A percentile compares a stretch with the other conserved stretches of the same genome.
Conservation (phyloP, 2,888 invertebrate genomes). For the Catocala nupta region DNA sequence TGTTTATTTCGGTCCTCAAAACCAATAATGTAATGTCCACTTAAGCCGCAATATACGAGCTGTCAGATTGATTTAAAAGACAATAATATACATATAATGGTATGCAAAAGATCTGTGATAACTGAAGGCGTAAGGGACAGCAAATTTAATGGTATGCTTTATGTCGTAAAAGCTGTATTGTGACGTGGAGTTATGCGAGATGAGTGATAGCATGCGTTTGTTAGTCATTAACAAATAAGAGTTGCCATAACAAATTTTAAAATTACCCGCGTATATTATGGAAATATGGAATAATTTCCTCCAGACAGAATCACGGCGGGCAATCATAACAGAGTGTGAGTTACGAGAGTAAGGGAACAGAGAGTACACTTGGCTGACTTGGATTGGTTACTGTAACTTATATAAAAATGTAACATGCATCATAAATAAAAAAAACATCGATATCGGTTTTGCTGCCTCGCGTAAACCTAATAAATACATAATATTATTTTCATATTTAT, state of each 20-base stretch:
- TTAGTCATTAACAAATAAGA: constrained; percentile 15
- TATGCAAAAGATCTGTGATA: constrained; percentile 44
- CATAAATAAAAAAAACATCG: no score
- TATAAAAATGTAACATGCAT: background rate
- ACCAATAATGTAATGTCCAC: no score
- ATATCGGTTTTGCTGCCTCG: no score
- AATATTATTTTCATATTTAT: no score
- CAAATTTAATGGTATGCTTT: constrained; percentile 36
- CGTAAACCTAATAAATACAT: no score
- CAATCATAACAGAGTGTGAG: no score
- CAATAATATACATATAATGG: background rate
- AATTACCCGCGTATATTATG: background rate
- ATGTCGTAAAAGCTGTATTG: constrained; percentile 27
- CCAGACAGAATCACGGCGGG: no score
- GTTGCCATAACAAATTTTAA: constrained; percentile 1
- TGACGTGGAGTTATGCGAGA: constrained; percentile 47
- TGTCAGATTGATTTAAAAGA: no score
- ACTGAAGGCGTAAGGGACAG: constrained; percentile 40
- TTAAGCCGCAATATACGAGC: no score
- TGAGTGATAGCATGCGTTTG: constrained; percentile 31
- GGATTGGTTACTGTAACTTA: background rate
- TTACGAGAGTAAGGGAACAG: no score
- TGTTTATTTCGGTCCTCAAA: no score
- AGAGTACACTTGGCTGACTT: no score
- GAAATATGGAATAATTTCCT: background rate